A percentile compares a stretch with the other conserved stretches of the same genome.
These are phyloP conservation scores for Pararge aegeria DNA, from an alignment of 1,140 invertebrate genomes.

Conservation along the genomic window DNA sequence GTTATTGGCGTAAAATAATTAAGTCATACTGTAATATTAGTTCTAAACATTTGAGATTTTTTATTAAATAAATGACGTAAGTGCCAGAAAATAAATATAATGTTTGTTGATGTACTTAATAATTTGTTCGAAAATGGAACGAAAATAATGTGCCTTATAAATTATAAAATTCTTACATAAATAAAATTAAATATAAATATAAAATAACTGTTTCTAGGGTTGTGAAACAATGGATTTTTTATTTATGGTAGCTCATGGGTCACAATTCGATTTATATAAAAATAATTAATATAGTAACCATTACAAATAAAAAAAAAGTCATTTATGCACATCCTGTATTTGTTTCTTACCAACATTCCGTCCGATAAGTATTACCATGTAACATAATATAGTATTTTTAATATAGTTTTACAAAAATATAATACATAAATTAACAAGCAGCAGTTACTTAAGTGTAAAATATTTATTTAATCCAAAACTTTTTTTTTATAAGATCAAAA, in stretches of 20 bases:
- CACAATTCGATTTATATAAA: constrained; percentile 33
- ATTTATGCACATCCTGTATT: constrained; percentile 23
- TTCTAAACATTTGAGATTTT: constrained; percentile 30
- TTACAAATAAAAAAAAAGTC: constrained; percentile 13
- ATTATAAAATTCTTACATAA: constrained; percentile 12
- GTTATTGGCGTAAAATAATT: constrained; percentile 26
- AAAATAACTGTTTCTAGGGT: constrained; percentile 33
- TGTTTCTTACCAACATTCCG: constrained; percentile 39
- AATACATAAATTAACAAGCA: constrained; percentile 22
- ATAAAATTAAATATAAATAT: background rate
- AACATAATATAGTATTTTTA: constrained; percentile 16
- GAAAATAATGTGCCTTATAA: constrained; percentile 43
- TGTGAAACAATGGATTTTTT: constrained; percentile 39
- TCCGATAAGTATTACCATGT: constrained; percentile 57
- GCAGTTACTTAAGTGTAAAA: constrained; percentile 12
- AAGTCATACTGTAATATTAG: constrained; percentile 27
- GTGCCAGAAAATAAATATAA: constrained; percentile 30
- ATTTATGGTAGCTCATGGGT: constrained; percentile 30
- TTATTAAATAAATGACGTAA: constrained; percentile 25
- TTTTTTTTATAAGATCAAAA: background rate
- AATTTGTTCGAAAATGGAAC: constrained; percentile 23
- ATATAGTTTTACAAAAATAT: constrained; percentile 15
- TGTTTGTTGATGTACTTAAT: constrained; percentile 13
- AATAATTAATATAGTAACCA: constrained; percentile 2
- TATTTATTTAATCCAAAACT: constrained; percentile 15